Base-by-base conservation (phyloP, 1,140 invertebrate species). In the Calosoma granatense region DNA sequence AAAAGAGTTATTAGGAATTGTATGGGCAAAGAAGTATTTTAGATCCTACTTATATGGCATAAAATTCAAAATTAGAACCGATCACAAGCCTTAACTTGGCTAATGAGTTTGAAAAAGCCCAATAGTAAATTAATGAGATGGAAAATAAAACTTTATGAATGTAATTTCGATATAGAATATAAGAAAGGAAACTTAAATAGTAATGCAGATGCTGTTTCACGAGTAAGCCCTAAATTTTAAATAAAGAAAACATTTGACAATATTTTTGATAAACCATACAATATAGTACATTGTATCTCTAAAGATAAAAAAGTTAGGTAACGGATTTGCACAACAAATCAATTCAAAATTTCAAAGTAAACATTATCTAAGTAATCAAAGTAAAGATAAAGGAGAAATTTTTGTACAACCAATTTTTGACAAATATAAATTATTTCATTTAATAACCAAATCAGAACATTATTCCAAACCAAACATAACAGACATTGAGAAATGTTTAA, bases 1-100 rank as follows among this genome's bases (percentile, higher is more conserved):
- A 53, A 53, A 53, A 53, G 51, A 53, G n/a, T n/a, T 53, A 4
- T 21, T 53, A 20, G 51, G 19, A 20, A 53, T 53, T 3, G 20
- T 53, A 4, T 53, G 20, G 51, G n/a, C 51, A 53, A 14, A 12
- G 2, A 22, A 53, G 22, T 53, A 53, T 21, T 53, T 53, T 21
- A 53, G 12, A 21, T n/a, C 51, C 20, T 53, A 53, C n/a, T 21
- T 53, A 6, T 53, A 20, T 21, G 51, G 51, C 2, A 19, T 6
- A 20, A 20, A 53, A 53, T 53, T 53, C 22, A 53, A 53, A 6
- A 53, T 53, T 20, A 17, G 9, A 12, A 53, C 51, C 12, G 20
- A 53, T 21, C 51, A 53, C 22, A 53, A 53, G 19, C 51, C 17
- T n/a, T 53, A 4, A 19, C 20, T 4, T 53, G 51, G 51, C 22